These are phyloP conservation scores for Psilopsiagon aurifrons DNA, from an alignment of 2,113 vertebrate genomes.

Conservation along the genomic window DNA sequence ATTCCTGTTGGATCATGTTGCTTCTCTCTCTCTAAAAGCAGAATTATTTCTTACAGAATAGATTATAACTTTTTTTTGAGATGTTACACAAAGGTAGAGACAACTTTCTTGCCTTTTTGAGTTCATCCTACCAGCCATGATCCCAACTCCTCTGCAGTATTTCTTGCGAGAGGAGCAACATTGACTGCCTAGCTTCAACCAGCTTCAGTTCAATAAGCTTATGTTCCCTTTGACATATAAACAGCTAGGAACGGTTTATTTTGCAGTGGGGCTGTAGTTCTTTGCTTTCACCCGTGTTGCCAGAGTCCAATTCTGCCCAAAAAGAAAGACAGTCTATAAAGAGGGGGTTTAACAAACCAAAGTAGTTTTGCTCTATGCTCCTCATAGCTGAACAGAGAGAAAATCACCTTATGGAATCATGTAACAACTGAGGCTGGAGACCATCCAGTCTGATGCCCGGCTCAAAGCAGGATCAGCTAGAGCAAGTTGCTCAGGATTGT, in stretches of 20 bases:
- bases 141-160: background rate
- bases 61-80: background rate
- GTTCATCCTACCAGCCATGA: background rate
- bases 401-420: background rate
- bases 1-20: background rate
- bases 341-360: background rate
- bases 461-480: background rate
- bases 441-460: background rate
- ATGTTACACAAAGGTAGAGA: background rate
- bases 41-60: background rate
- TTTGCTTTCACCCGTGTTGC: background rate
- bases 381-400: background rate
- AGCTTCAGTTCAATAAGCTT: background rate
- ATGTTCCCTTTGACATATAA: background rate
- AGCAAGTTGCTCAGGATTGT: background rate
- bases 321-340: background rate
- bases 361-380: background rate
- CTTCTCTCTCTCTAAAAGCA: background rate
- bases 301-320: background rate
- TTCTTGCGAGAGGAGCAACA: background rate
- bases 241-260: background rate
- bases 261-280: background rate
- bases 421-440: background rate
- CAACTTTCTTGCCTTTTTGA: background rate
- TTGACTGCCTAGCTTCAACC: background rate